Evolutionary conservation across 37 sponge, comb jelly and placozoan species (phyloP).

Genomic region (Agelas oroides): DNA sequence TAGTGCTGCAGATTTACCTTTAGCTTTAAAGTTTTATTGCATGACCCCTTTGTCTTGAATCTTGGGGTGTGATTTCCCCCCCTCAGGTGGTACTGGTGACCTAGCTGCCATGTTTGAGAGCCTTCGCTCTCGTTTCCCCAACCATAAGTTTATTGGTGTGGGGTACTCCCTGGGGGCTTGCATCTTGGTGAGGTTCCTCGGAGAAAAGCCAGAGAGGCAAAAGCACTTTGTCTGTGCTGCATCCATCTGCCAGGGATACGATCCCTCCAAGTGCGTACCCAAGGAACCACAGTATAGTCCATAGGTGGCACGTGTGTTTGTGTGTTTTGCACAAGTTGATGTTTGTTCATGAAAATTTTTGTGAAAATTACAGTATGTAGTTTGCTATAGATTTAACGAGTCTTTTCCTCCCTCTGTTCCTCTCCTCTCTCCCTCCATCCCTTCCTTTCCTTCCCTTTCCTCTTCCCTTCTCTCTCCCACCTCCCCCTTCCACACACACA

Average conservation of each 20-base stretch:
- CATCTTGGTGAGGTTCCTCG: slow-evolving; percentile 84
- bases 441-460: background rate
- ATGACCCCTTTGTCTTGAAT: too few species aligned
- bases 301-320: too few species aligned
- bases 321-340: too few species aligned
- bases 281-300: background rate
- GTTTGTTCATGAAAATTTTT: too few species aligned
- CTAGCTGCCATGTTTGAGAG: slow-evolving; percentile 70
- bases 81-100: slow-evolving; percentile 90
- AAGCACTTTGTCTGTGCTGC: slow-evolving; percentile 78
- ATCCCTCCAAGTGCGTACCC: slow-evolving; percentile 63
- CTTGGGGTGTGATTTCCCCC: too few species aligned
- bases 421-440: background rate
- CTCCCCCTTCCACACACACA: background rate
- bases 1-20: too few species aligned
- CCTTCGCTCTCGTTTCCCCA: slow-evolving; percentile 42
- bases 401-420: background rate
- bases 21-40: too few species aligned
- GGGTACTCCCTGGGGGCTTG: slow-evolving; percentile 93
- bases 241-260: slow-evolving; percentile 93
- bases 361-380: too few species aligned
- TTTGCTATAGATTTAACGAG: too few species aligned
- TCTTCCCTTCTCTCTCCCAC: too few species aligned
- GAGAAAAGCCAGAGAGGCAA: slow-evolving; percentile 78
- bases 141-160: slow-evolving; percentile 56